These are phyloP conservation scores for Alcis repandata DNA, from an alignment of 2,888 invertebrate genomes.

Conservation along the genomic window DNA sequence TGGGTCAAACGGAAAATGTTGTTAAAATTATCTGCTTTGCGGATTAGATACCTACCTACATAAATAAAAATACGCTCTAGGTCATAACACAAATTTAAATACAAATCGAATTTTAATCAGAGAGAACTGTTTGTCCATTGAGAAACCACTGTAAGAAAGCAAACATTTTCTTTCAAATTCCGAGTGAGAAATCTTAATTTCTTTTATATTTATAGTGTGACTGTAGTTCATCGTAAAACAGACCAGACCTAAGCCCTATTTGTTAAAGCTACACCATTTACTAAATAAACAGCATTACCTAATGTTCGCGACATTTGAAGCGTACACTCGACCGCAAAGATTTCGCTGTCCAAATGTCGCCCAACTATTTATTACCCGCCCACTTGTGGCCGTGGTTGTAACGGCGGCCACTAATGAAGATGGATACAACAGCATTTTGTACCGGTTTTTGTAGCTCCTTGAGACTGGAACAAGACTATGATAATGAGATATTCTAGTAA, in stretches of 20 bases:
- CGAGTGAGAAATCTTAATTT: no score
- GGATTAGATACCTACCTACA: no score
- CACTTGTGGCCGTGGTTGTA: constrained; percentile 56
- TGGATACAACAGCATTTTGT: constrained; percentile 64
- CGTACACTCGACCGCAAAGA: constrained; percentile 40
- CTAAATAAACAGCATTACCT: constrained; percentile 28
- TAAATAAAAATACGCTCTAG: no score
- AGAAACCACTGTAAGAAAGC: no score
- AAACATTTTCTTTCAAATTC: no score
- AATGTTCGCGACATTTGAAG: constrained; percentile 32
- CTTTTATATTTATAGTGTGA: background rate
- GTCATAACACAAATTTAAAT: no score
- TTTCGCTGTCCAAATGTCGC: constrained; percentile 40
- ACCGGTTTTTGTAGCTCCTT: constrained; percentile 49
- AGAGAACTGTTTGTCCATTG: no score
- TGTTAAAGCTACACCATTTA: constrained; percentile 14
- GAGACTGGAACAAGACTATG: constrained; percentile 19
- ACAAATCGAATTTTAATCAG: no score
- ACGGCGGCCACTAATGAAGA: constrained; percentile 70
- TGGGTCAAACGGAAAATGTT: no score
- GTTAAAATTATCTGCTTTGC: no score
- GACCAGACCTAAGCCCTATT: constrained; percentile 8
- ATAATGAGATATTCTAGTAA: constrained; percentile 24
- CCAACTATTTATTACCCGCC: constrained; percentile 45
- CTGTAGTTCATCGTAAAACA: constrained; percentile 4